Conservation (phyloP, 2,113 vertebrate genomes). For the Collichthys lucidus region DNA sequence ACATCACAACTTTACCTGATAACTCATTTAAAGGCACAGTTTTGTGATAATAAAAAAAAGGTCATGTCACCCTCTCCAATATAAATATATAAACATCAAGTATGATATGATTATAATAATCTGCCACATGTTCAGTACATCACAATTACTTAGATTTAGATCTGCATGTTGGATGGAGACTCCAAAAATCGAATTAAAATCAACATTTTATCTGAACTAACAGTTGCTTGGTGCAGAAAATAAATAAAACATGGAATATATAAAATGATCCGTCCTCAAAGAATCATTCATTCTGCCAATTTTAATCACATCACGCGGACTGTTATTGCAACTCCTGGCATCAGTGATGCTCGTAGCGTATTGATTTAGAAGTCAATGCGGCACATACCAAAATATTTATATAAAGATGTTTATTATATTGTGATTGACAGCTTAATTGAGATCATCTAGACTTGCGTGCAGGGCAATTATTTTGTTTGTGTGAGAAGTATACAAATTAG, state of each 20-base stretch:
- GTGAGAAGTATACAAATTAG: not conserved
- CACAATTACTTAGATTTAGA: not conserved
- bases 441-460: not conserved
- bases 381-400: not conserved
- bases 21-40: too few species aligned
- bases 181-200: not conserved
- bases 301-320: not conserved
- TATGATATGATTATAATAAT: not conserved
- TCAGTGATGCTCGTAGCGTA: not conserved
- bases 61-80: too few species aligned
- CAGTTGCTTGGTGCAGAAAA: not conserved
- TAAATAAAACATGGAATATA: not conserved
- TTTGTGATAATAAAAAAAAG: too few species aligned
- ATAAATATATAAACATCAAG: not conserved
- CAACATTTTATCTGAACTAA: not conserved
- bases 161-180: not conserved
- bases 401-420: constrained; percentile 8
- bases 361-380: not conserved
- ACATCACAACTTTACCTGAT: too few species aligned
- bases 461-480: not conserved
- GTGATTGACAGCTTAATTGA: not conserved
- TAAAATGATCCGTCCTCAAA: not conserved
- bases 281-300: not conserved
- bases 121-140: not conserved
- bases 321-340: not conserved